Base-by-base conservation (phyloP, 1,140 invertebrate genomes). In the Reticulitermes speratus region DNA sequence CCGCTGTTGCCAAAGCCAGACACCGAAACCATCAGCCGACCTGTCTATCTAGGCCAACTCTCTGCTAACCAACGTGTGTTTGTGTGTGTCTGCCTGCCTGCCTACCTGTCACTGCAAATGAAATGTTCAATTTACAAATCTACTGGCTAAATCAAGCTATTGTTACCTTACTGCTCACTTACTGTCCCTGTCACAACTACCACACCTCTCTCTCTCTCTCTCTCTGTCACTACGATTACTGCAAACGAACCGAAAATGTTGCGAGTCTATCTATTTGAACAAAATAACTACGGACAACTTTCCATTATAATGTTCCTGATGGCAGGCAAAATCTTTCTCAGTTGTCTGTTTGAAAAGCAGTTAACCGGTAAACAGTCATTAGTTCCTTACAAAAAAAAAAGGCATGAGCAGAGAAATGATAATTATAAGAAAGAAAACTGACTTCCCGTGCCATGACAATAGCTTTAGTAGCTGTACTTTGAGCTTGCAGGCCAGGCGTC, bases 41-140 rank as follows among this genome's bases (percentile, higher is more conserved):
- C 65, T 75, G 65, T 75, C 65, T 75, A 75, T 75, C 65, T 75
- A 2, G 65, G 11, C 8, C 65, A 75, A 75, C 65, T 75, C 25
- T 25, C 65, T 75, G 65, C 65, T 25, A 75, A 75, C 52, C 52
- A 55, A 25, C 65, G 25, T 30, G 25, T 75, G 65, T 30, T 30
- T 75, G 14, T 30, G 25, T 75, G 65, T 75, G 65, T 1, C 59
- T 65, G 25, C 59, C 55, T n/a, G 21, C 65, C 65, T 30, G 16
- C 65, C 65, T 30, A 14, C 65, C 65, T 75, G 65, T 75, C 65
- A 75, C 65, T 75, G 65, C 65, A 75, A 75, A 75, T 75, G 65
- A 75, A 75, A 75, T 75, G 65, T 75, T 75, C 65, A 75, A 75
- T 75, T 75, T 75, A 75, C 65, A 75, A 75, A 75, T 75, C 65